Evolutionary conservation across 2,797 vertebrate genomes (phyloP), one percentile per base, ranked within the genome.

Genomic region (Tiaroga cobitis): DNA sequence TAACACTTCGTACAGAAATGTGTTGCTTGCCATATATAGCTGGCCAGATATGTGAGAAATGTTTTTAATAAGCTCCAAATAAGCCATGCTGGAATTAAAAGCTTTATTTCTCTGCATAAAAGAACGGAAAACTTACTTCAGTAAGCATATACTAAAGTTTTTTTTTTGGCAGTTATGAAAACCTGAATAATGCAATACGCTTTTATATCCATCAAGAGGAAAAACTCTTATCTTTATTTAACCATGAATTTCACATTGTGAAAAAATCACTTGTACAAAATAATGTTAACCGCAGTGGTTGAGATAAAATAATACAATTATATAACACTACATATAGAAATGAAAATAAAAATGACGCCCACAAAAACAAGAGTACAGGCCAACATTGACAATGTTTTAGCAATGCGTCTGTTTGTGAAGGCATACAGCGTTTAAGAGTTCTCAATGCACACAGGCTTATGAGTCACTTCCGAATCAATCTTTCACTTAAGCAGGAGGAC

Each of bases 181-280:
- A 29, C 19, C 7, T 37, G 26, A 85, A 68, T 29, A 61, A 81
- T 5, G 56, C 26, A 39, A 67, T 5, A n/a, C 11, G 1, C 59
- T 61, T 82, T 73, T 81, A 65, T 83, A 87, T 87, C 63, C 77
- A 92, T 94, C 93, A 96, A 97, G 96, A 99, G 95, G 96, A 98
- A 97, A 96, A 96, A 95, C 95, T 97, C 96, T 96, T 95, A 96
- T 97, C 96, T 99, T 99, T 98, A 98, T 96, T 90, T 96, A 93
- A 96, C 96, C 96, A 97, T 96, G 96, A 96, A 97, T 98, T 99
- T 99, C 97, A 99, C 97, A 98, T 97, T 97, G 97, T 98, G 97
- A 96, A 98, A 97, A 94, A 96, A 90, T 93, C 92, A 96, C 94
- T 96, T 96, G 96, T 97, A 97, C 96, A 97, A 98, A 98, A 97